Percentiles rank a stretch among this genome's conserved stretches.
phyloP scores from a whole-genome alignment of 1,140 invertebrate genomes.

The Drosophila sturtevanti region DNA sequence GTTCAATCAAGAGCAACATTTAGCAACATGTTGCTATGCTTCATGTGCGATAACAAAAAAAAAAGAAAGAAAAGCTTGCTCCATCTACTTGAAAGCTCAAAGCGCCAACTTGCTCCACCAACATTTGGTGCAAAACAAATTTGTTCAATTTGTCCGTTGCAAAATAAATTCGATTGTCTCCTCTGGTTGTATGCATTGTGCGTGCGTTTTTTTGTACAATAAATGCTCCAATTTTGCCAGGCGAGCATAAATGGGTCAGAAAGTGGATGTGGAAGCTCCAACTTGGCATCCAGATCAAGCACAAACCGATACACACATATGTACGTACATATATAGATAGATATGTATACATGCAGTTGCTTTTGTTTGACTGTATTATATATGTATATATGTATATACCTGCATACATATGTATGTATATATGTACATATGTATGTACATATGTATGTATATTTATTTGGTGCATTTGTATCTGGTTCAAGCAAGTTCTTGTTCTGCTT shows the following conservation, averaged over 20 bases:
- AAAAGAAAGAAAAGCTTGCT: background rate
- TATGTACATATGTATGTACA: conserved; percentile 42
- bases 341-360: background rate
- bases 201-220: conserved; percentile 76
- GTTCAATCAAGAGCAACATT: background rate
- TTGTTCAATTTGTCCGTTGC: background rate
- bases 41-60: background rate
- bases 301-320: conserved; percentile 11
- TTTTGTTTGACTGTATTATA: background rate
- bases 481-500: background rate
- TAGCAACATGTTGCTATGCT: conserved; percentile 16
- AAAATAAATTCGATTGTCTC: conserved; percentile 31
- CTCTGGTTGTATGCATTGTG: background rate
- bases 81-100: no score
- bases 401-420: no score
- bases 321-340: conserved; percentile 40
- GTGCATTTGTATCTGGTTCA: background rate
- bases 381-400: background rate
- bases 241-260: conserved; percentile 63
- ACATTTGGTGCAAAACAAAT: background rate
- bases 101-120: background rate
- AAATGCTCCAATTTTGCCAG: conserved; percentile 77
- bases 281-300: conserved; percentile 17
- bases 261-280: conserved; percentile 30
- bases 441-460: background rate